phyloP scores from a whole-genome alignment of 2,113 vertebrate species.

The Carettochelys insculpta region DNA sequence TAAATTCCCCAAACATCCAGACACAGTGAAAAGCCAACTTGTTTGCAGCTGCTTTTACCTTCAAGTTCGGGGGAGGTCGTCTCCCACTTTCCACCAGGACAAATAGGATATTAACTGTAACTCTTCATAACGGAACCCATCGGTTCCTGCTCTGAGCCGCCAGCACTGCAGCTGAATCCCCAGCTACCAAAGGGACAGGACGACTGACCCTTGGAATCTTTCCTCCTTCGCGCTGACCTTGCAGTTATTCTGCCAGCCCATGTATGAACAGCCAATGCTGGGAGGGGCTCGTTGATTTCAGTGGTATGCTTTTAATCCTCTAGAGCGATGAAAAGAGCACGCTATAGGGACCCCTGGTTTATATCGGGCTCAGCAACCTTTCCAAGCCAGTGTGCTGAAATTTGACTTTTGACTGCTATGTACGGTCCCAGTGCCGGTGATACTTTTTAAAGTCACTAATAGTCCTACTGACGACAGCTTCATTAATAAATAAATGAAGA shows the following conservation, averaged over 20 bases:
- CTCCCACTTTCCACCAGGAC: conserved; percentile 7
- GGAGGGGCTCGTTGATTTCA: neutral
- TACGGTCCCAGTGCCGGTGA: too few relatives aligned
- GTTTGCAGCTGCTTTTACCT: neutral
- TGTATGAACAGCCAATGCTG: rapidly evolving
- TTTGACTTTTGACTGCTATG: too few relatives aligned
- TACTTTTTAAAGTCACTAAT: too few relatives aligned
- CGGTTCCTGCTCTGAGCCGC: conserved; percentile 10
- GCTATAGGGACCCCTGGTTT: too few relatives aligned
- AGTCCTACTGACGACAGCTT: too few relatives aligned
- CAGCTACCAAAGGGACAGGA: conserved; percentile 3
- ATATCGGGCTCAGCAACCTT: too few relatives aligned
- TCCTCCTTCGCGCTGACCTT: neutral
- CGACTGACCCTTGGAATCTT: neutral
- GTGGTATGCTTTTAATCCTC: neutral
- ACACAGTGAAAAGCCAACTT: conserved; percentile 19
- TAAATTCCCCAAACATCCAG: conserved; percentile 12
- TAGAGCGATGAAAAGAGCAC: neutral
- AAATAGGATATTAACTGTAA: conserved; percentile 61
- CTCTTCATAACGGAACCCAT: conserved; percentile 43
- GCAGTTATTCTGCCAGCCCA: neutral
- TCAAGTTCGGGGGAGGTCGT: conserved; percentile 17
- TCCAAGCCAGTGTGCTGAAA: too few relatives aligned
- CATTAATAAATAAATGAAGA: too few relatives aligned
- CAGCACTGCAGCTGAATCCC: neutral